Percentiles rank a stretch among this genome's conserved stretches.
Evolutionary conservation across 1,140 invertebrate species (phyloP).

Genomic region (Aphelinus atriplicis): DNA sequence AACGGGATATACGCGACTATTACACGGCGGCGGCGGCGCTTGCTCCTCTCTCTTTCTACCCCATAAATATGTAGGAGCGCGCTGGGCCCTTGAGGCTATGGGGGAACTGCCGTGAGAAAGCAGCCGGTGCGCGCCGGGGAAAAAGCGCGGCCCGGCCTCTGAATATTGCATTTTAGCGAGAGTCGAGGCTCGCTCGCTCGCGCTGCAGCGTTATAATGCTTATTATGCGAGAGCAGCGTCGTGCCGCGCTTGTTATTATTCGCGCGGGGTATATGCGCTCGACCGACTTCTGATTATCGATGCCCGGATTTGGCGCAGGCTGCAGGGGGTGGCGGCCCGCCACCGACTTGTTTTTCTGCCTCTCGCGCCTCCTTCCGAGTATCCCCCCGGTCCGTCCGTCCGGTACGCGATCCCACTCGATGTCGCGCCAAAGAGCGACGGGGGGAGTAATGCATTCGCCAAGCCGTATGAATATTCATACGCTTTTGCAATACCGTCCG

Average conservation of each 20-base stretch:
- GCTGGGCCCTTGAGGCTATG: slow-evolving; percentile 10
- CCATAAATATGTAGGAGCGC: slow-evolving; percentile 39
- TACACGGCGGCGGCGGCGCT: background rate
- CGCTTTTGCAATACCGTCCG: too few relatives aligned
- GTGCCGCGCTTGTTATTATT: slow-evolving; percentile 23
- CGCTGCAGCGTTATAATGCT: slow-evolving; percentile 2
- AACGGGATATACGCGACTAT: slow-evolving; percentile 22
- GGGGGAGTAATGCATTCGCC: too few relatives aligned
- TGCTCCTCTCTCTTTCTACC: background rate
- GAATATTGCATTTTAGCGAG: slow-evolving; percentile 35
- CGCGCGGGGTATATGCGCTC: background rate
- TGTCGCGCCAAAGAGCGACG: too few relatives aligned
- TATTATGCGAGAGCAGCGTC: background rate
- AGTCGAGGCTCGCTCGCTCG: background rate
- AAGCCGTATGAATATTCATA: too few relatives aligned
- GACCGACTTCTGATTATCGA: too few relatives aligned
- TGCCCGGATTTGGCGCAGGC: too few relatives aligned
- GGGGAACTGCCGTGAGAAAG: slow-evolving; percentile 29
- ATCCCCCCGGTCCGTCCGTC: too few relatives aligned
- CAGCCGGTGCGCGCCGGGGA: background rate
- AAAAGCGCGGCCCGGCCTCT: slow-evolving; percentile 17
- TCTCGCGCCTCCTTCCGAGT: too few relatives aligned
- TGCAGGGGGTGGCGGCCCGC: too few relatives aligned
- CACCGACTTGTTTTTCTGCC: too few relatives aligned
- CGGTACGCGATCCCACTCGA: too few relatives aligned